Evolutionary conservation across 2,113 vertebrate species (phyloP).

Genomic region (Campylorhamphus procurvoides): DNA sequence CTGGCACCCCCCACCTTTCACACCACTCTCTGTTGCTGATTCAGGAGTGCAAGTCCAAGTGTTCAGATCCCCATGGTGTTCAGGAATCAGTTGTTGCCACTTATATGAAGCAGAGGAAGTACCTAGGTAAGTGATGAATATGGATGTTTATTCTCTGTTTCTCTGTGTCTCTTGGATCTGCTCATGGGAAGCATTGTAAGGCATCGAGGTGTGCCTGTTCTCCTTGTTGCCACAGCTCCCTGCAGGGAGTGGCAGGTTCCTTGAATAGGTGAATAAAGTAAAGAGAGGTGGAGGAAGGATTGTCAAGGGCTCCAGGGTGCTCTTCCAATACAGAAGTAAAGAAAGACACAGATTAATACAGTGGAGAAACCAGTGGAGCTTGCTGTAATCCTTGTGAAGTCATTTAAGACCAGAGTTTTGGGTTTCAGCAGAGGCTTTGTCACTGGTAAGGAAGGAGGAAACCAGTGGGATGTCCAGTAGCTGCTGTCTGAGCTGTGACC

Average conservation of each 20-base stretch:
- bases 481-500: neutral
- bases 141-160: neutral
- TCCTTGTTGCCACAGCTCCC: neutral
- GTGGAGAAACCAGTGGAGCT: neutral
- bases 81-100: neutral
- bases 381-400: neutral
- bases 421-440: neutral
- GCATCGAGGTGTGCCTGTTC: accelerated
- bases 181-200: neutral
- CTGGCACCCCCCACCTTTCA: neutral
- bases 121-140: neutral
- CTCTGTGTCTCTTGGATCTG: neutral
- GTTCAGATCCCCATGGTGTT: neutral
- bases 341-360: neutral
- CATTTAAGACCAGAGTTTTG: neutral
- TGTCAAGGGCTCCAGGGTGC: neutral
- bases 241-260: neutral
- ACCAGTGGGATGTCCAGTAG: neutral
- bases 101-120: neutral
- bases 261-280: neutral
- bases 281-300: neutral
- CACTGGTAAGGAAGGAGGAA: neutral
- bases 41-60: neutral
- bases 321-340: neutral
- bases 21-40: neutral